phyloP scores from a whole-genome alignment of 1,140 invertebrate species.

The Oncopeltus fasciatus region DNA sequence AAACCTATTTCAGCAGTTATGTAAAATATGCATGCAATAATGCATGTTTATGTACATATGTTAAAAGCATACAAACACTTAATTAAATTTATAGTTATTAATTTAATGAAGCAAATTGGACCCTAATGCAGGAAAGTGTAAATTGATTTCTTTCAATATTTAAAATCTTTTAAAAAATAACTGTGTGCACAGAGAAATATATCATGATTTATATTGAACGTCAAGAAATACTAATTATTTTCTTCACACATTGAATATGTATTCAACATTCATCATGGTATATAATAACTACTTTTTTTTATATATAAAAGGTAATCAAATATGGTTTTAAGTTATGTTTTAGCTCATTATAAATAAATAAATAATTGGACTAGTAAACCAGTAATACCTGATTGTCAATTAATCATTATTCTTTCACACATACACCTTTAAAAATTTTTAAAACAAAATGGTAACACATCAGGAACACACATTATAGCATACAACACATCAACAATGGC shows the following conservation, averaged over 20 bases:
- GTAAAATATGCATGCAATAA: background rate
- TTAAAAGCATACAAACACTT: background rate
- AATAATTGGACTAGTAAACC: background rate
- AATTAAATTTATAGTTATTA: background rate
- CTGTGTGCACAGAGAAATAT: background rate
- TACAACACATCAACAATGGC: slow-evolving; percentile 2
- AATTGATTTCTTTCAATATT: background rate
- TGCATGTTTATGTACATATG: background rate
- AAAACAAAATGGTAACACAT: background rate
- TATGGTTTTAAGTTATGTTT: background rate
- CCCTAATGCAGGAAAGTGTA: background rate
- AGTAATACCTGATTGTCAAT: slow-evolving; percentile 3
- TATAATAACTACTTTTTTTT: background rate
- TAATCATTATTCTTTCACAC: background rate
- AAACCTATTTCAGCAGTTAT: background rate
- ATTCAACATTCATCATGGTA: background rate
- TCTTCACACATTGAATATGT: background rate
- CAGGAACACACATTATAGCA: background rate
- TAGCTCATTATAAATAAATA: background rate
- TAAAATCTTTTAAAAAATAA: background rate
- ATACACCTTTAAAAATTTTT: background rate
- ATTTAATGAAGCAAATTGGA: background rate
- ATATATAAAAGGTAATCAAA: background rate
- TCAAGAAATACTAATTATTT: too few relatives aligned
- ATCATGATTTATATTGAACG: background rate